Base-by-base conservation (phyloP, 2,888 invertebrate genomes). In the Stenotaenia linearis region DNA sequence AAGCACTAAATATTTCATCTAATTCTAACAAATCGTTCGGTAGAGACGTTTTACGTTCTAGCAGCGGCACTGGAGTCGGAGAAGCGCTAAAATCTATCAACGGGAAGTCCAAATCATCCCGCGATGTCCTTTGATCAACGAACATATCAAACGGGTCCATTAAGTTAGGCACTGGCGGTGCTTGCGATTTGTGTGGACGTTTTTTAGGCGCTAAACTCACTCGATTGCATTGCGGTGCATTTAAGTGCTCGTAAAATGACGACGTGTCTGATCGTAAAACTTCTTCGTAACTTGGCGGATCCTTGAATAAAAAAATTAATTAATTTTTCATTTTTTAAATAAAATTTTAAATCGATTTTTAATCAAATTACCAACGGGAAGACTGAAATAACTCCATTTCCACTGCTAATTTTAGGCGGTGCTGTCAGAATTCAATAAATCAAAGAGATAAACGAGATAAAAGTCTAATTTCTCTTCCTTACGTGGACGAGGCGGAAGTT, bases 271-370 rank as follows among this genome's bases (percentile, higher is more conserved):
- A 6, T 1, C 15, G 21, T 7, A 56, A 23, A 23, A 56, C 56
- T 56, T 56, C 56, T 56, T 56, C 56, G 56, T 56, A 56, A 56
- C 56, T 56, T 56, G 56, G 56, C 23, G 56, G 56, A 56, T 56
- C 56, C 56, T 56, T 37, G n/a, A n/a, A n/a, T n/a, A n/a, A n/a
- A 37, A 9, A 4, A 32, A 45, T 45, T 45, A 45, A 45, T 45
- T 32, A 4, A 6, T 32, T 32, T 32, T 32, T 6, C 4, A 32
- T 9, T 32, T 32, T 32, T 32, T 6, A 32, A 45, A 45, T 45
- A n/a, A 45, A 45, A 45, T 10, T 45, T 18, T 56, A 18, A 56
- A 56, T 18, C 12, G n/a, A n/a, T n/a, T n/a, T n/a, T n/a, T n/a
- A 18, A 3, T 10, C 18, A n/a, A n/a, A 45, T n/a, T 45, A 56